A percentile compares a stretch with the other conserved stretches of the same genome.
Conservation (phyloP, 1,140 invertebrate genomes). For the Tetramorium alpestre region DNA sequence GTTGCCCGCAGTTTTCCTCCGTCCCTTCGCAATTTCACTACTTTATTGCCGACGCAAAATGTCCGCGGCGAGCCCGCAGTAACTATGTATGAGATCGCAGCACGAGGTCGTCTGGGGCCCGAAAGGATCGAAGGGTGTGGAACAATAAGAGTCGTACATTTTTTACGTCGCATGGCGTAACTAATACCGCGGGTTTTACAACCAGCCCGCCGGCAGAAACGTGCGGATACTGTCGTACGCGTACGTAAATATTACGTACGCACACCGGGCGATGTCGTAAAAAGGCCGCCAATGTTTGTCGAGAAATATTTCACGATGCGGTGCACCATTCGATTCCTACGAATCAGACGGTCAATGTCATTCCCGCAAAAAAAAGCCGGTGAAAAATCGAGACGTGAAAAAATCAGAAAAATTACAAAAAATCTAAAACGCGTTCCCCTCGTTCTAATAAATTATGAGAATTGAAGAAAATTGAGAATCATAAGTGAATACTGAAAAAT, state of each 20-base stretch:
- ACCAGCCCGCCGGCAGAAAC: slow-evolving; percentile 1
- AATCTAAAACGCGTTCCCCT: neutral
- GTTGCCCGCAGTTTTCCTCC: neutral
- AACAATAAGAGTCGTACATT: slow-evolving; percentile 71
- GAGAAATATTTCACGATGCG: slow-evolving; percentile 54
- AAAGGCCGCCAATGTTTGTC: slow-evolving; percentile 25
- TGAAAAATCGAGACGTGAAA: neutral
- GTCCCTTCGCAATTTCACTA: neutral
- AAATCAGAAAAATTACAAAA: too few species aligned
- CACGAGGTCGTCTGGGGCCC: slow-evolving; percentile 4
- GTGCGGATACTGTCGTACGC: slow-evolving; percentile 28
- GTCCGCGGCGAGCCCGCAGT: slow-evolving; percentile 30
- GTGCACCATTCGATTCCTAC: neutral
- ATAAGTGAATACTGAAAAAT: neutral
- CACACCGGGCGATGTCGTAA: neutral
- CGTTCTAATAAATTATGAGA: neutral
- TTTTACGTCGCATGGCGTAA: slow-evolving; percentile 72
- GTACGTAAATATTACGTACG: slow-evolving; percentile 15
- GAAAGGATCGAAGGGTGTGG: slow-evolving; percentile 6
- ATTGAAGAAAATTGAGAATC: neutral
- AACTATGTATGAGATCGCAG: slow-evolving; percentile 56
- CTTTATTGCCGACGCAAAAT: neutral
- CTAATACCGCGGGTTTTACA: slow-evolving; percentile 71
- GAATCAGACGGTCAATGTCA: neutral
- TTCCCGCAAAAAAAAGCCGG: neutral